Base-by-base conservation (phyloP, 1,140 invertebrate genomes). In the Forficula auricularia region DNA sequence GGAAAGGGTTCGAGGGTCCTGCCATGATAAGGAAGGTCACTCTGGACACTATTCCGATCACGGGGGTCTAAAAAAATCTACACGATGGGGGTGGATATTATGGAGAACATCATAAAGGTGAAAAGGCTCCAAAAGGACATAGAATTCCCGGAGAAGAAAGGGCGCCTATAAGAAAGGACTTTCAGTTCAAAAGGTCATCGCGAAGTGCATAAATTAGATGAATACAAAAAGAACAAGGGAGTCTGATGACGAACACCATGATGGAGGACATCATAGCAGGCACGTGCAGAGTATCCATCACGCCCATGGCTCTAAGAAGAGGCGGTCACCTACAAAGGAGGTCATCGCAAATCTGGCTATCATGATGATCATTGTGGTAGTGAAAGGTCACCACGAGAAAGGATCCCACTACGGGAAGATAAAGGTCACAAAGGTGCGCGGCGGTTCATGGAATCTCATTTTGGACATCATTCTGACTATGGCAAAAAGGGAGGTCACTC, bases 311-410 rank as follows among this genome's bases (percentile, higher is more conserved):
- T 65, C 67, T 50, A 70, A 82, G 48, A 73, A 79, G 46, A n/a
- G 77, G 77, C 12, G 76, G 75, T 4, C 72, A 77, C 51, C 75
- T n/a, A 80, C 62, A 81, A 82, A 63, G 77, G 77, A 2, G 75
- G 75, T 2, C 74, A 77, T 47, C 72, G 79, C 44, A 69, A 81
- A 35, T 65, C 68, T 7, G 76, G 72, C 14, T 69, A 78, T 49
- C 66, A 75, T 41, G 64, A 74, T 36, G 66, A 66, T 27, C 67
- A 75, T 42, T 65, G 71, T 43, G 70, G 68, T n/a, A 68, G n/a
- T 72, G 46, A 68, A 73, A 40, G 71, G 68, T 2, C 66, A 70
- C 44, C 68, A 73, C 50, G 65, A 71, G 36, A 70, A 77, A 38
- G 73, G 72, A 33, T 58, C 61, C 33, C 66, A 71, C 46, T 65